A percentile compares a stretch with the other conserved stretches of the same genome.
These are phyloP conservation scores for Cyphomyrmex costatus DNA, from an alignment of 1,140 invertebrate genomes.

Conservation along the genomic window DNA sequence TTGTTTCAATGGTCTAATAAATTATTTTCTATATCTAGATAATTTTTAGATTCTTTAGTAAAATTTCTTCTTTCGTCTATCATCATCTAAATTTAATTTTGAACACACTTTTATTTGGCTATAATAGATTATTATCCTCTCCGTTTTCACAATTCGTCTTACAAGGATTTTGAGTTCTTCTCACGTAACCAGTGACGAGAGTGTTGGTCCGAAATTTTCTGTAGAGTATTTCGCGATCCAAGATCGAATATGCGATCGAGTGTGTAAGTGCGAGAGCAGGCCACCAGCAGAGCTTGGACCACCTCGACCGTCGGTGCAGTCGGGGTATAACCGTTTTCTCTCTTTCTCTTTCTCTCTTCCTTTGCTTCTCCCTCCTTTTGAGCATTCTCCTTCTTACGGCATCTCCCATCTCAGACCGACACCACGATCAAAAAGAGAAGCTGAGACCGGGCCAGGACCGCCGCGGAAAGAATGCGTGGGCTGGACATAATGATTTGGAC, in stretches of 20 bases:
- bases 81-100: background rate
- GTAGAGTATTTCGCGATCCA: conserved; percentile 77
- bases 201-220: conserved; percentile 74
- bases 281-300: conserved; percentile 86
- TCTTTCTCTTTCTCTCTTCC: conserved; percentile 32
- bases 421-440: conserved; percentile 76
- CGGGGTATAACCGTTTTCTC: conserved; percentile 60
- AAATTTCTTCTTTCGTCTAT: too few relatives aligned
- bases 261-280: conserved; percentile 86
- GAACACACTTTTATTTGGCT: background rate
- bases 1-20: too few relatives aligned
- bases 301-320: conserved; percentile 82
- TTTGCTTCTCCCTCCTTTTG: background rate
- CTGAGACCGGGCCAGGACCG: conserved; percentile 72
- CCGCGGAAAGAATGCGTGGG: conserved; percentile 83
- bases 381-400: conserved; percentile 40
- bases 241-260: conserved; percentile 87
- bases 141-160: conserved; percentile 40
- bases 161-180: conserved; percentile 48
- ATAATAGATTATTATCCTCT: background rate
- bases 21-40: too few relatives aligned
- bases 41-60: too few relatives aligned
- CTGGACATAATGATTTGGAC: conserved; percentile 83
- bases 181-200: conserved; percentile 77
- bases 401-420: conserved; percentile 65